phyloP scores from a whole-genome alignment of 2,797 vertebrate species.

The Anableps anableps region DNA sequence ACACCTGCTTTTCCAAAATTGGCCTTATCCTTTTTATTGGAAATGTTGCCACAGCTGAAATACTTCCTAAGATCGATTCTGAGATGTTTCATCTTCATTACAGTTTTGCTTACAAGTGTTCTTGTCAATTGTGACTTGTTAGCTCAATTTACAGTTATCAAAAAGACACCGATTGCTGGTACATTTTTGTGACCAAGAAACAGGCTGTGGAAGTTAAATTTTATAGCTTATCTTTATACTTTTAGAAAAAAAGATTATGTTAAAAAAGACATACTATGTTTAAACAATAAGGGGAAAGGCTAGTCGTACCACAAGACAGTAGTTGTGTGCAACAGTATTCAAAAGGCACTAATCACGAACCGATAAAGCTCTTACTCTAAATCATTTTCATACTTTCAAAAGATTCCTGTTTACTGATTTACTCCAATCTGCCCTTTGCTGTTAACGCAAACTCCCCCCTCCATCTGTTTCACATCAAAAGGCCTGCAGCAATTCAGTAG shows the following conservation, averaged over 20 bases:
- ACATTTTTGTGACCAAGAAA: background rate
- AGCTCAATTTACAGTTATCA: background rate
- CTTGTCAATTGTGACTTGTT: background rate
- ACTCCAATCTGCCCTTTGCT: constrained; percentile 44
- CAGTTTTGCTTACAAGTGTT: background rate
- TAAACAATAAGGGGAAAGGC: background rate
- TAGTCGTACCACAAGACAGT: background rate
- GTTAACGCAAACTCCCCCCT: constrained; percentile 41
- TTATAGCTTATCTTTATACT: background rate
- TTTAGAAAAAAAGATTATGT: background rate
- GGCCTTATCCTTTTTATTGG: background rate
- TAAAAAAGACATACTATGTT: background rate
- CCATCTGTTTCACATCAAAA: constrained; percentile 67
- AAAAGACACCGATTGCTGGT: background rate
- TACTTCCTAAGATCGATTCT: background rate
- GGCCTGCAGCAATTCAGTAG: constrained; percentile 44
- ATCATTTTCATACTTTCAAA: constrained; percentile 17
- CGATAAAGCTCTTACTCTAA: constrained; percentile 2
- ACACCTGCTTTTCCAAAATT: background rate
- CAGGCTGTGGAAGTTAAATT: background rate
- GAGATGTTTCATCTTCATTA: background rate
- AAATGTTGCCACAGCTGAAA: background rate
- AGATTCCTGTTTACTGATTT: constrained; percentile 38
- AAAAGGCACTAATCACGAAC: background rate
- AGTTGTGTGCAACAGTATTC: background rate